Evolutionary conservation across 2,797 vertebrate species (phyloP), one percentile per base, ranked within the genome.

Genomic region (Nothura maculosa): DNA sequence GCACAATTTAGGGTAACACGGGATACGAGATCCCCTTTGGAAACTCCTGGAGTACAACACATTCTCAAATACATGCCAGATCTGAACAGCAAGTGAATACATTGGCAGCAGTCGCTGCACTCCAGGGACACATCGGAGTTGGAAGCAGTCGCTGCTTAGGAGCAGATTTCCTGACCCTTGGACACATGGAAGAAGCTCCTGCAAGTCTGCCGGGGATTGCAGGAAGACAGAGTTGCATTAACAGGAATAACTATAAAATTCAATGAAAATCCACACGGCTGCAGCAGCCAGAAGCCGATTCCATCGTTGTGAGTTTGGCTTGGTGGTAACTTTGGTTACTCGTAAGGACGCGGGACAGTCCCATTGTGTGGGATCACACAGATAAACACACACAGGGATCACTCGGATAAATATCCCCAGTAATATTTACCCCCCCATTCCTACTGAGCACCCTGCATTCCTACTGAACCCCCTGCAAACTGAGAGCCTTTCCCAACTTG

Each of bases 271-370:
- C 16, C 25, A 24, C 42, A 30, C 12, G 36, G 78, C 2, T 0
- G n/a, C 28, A 38, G 63, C 28, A 28, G n/a, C 1, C 1, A 1
- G 61, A 22, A 80, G 24, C 55, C 86, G 22, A 8, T 10, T 54
- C 42, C 42, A 43, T 10, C 61, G 61, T 20, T 22, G 12, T 5
- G 12, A 69, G 36, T 74, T 73, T 5, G 76, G n/a, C 63, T 64
- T 50, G 47, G 1, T 0, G 38, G 8, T 17, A 58, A 73, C 14
- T 40, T 28, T 9, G 0, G 0, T 21, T 52, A 21, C 36, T 32
- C 34, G 30, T 7, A 1, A 45, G n/a, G 21, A 62, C 22, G 20
- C 16, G 30, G 27, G 43, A 28, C 6, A 45, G 28, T 27, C n/a
- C 40, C 42, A 21, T 28, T 9, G 38, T 38, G 38, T 38, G 38